phyloP scores from a whole-genome alignment of 2,888 invertebrate genomes.

The Brenthis daphne region DNA sequence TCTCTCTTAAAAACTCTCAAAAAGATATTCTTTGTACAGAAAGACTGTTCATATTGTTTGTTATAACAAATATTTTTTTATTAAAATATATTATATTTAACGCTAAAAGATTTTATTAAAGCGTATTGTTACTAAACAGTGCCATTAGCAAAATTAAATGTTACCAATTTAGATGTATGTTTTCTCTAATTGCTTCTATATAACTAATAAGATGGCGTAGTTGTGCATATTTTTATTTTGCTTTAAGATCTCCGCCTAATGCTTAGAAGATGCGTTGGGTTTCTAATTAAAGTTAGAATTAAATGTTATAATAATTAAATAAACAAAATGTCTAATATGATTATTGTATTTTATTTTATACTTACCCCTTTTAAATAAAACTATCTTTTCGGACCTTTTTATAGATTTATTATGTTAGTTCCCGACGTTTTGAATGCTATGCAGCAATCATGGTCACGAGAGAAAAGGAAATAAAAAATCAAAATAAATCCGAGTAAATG shows the following conservation, averaged over 20 bases:
- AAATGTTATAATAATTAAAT: conserved; percentile 20
- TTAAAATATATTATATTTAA: neutral
- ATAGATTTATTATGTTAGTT: too few species aligned
- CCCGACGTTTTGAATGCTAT: too few species aligned
- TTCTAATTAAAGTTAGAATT: neutral
- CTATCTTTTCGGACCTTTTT: too few species aligned
- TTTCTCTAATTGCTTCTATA: conserved; percentile 21
- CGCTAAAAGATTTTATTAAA: conserved; percentile 2
- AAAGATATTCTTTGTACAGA: neutral
- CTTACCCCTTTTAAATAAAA: too few species aligned
- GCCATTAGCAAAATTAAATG: conserved; percentile 43
- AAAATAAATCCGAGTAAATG: too few species aligned
- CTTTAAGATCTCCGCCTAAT: conserved; percentile 2
- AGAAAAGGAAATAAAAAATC: too few species aligned
- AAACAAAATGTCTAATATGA: conserved; percentile 16
- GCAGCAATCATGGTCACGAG: too few species aligned
- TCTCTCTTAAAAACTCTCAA: too few species aligned
- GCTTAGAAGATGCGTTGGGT: neutral
- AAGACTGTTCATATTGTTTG: neutral
- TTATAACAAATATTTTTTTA: neutral
- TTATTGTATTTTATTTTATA: neutral
- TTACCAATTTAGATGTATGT: conserved; percentile 40
- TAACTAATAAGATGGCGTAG: conserved; percentile 20
- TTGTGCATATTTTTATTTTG: neutral
- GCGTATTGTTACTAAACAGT: conserved; percentile 37